Evolutionary conservation across 2,113 vertebrate genomes (phyloP), one percentile per base, ranked within the genome.

Genomic region (Psophia crepitans): DNA sequence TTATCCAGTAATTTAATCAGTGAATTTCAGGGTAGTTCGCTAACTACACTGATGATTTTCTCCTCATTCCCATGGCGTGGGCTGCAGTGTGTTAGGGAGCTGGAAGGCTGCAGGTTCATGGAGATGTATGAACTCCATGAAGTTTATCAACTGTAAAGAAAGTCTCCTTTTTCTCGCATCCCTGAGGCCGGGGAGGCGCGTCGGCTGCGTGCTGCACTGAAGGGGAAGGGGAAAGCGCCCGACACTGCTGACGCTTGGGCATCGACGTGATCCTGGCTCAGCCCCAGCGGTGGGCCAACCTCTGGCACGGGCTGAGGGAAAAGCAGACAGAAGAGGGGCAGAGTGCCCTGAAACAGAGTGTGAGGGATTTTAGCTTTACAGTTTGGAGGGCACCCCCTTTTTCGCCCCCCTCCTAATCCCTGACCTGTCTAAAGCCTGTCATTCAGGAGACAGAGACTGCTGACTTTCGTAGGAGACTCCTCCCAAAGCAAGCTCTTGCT

Each of bases 1-100:
- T 97, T 96, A 92, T 85, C 70, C 84, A 92, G 90, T 91, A 87
- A 89, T 87, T 96, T 61, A 95, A 79, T 87, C 89, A 51, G 90
- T 73, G 91, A 41, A 63, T 97, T 91, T 96, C 83, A 91, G 35
- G 69, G 84, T 60, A 58, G 65, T 18, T 84, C 87, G 80, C 76
- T 89, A 51, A 87, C 83, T 93, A 14, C 73, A 61, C 33, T 73
- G 92, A 93, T 63, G 54, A 56, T 95, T 95, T 95, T 91, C 77
- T 95, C 80, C 70, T 66, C 77, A n/a, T 90, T 95, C 94, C 58
- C 3, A 5, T 56, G 49, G 61, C 44, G 39, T 58, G 69, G 23
- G n/a, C 27, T 89, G 80, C 0, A 0, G 28, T 43, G 39, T 1
- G 4, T 44, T 16, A 15, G 43, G 83, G 68, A 48, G 33, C 71